phyloP scores from a whole-genome alignment of 1,140 invertebrate species.

The Nasonia giraulti region DNA sequence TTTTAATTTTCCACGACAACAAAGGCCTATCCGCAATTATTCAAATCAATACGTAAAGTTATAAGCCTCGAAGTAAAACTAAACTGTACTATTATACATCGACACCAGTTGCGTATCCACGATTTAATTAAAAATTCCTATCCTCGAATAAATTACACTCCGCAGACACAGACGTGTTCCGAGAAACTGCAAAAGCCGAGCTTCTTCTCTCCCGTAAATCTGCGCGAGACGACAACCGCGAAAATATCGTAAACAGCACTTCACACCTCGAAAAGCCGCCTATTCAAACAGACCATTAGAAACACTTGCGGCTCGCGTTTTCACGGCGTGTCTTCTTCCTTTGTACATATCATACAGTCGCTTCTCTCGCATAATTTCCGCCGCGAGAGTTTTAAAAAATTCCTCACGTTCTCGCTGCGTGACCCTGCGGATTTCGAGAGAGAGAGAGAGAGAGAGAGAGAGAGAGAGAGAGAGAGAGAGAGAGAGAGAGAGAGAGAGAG shows the following conservation, averaged over 20 bases:
- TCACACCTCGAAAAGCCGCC: neutral
- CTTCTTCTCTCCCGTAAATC: neutral
- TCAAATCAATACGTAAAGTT: neutral
- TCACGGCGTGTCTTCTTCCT: neutral
- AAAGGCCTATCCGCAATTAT: neutral
- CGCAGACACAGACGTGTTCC: neutral
- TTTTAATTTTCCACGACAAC: neutral
- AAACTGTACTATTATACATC: neutral
- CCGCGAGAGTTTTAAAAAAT: conserved; percentile 21
- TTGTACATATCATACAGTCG: too few species aligned
- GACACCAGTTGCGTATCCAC: too few species aligned
- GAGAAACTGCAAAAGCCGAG: neutral
- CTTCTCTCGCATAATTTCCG: too few species aligned
- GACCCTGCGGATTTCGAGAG: conserved; percentile 2
- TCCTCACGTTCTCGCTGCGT: conserved; percentile 14
- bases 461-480: neutral
- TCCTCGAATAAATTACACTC: neutral
- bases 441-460: neutral
- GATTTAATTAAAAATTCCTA: neutral
- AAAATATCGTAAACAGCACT: neutral
- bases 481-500: neutral
- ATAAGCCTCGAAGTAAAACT: neutral
- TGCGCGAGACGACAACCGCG: neutral
- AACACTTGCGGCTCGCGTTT: neutral
- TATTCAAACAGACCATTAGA: conserved; percentile 2